A percentile compares a stretch with the other conserved stretches of the same genome.
These are phyloP conservation scores for Gallinago media DNA, from an alignment of 2,113 vertebrate species.

Conservation along the genomic window DNA sequence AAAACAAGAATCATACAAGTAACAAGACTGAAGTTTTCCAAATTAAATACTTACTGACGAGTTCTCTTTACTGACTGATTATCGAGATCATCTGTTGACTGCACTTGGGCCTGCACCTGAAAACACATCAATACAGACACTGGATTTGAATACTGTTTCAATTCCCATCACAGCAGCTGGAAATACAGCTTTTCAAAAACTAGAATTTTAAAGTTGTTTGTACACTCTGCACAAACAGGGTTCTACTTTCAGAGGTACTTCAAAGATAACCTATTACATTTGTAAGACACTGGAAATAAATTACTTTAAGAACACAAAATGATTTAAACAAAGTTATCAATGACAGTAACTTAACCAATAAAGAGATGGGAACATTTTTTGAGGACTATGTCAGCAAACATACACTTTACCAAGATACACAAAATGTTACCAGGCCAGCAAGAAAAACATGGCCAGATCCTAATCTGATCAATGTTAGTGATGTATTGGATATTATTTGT, in stretches of 20 bases:
- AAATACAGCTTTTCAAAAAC: background rate
- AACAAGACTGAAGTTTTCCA: background rate
- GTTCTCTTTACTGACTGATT: slow-evolving; percentile 75
- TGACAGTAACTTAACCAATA: background rate
- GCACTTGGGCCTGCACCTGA: slow-evolving; percentile 85
- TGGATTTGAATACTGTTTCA: background rate
- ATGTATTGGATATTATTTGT: too few relatives aligned
- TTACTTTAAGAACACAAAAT: background rate
- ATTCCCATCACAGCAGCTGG: background rate
- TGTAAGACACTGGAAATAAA: background rate
- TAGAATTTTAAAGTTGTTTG: background rate
- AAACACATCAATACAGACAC: slow-evolving; percentile 10
- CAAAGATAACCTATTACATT: background rate
- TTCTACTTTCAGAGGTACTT: background rate
- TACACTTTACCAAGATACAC: background rate
- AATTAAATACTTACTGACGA: slow-evolving; percentile 79
- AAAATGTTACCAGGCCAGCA: background rate
- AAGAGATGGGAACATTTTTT: background rate
- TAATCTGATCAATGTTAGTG: background rate
- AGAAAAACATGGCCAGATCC: background rate
- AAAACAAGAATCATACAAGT: rapidly evolving
- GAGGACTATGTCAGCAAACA: background rate
- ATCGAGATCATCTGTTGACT: slow-evolving; percentile 73
- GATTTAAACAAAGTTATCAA: background rate
- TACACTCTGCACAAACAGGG: background rate